These are phyloP conservation scores for Drosophila borborema DNA, from an alignment of 2,888 invertebrate genomes.

Conservation along the genomic window DNA sequence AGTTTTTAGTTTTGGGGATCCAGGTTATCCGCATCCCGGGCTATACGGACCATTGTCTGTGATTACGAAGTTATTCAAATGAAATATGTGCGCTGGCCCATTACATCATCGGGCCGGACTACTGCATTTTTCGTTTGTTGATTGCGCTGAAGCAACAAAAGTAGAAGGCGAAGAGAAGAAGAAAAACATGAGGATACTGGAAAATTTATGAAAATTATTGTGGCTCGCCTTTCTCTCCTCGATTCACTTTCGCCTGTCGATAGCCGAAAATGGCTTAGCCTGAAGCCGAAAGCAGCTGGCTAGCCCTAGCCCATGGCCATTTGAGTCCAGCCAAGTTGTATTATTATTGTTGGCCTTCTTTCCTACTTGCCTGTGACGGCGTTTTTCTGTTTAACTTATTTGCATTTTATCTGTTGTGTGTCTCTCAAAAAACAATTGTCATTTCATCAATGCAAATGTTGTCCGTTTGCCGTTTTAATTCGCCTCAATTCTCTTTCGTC, in stretches of 20 bases:
- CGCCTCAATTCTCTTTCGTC: conserved; percentile 31
- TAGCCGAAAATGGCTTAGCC: conserved; percentile 37
- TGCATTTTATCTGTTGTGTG: conserved; percentile 46
- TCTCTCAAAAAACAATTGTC: conserved; percentile 62
- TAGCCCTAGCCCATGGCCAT: conserved; percentile 33
- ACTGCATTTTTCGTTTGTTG: conserved; percentile 43
- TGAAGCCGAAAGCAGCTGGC: conserved; percentile 33
- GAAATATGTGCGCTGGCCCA: conserved; percentile 70
- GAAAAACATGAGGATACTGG: conserved; percentile 60
- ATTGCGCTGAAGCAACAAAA: conserved; percentile 27
- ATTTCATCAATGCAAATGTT: conserved; percentile 70
- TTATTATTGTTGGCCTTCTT: conserved; percentile 34
- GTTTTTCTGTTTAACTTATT: conserved; percentile 32
- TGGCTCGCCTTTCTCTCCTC: conserved; percentile 24
- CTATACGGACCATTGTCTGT: conserved; percentile 48
- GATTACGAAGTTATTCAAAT: conserved; percentile 76
- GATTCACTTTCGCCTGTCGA: conserved; percentile 60
- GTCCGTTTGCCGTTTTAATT: conserved; percentile 39
- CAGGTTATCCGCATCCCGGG: conserved; percentile 48
- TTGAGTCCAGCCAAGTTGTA: conserved; percentile 27
- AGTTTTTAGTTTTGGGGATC: conserved; percentile 36
- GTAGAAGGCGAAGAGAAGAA: neutral
- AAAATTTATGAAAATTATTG: conserved; percentile 77
- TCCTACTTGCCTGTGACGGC: conserved; percentile 17
- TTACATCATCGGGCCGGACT: conserved; percentile 62